Conservation (phyloP, 2,888 invertebrate genomes). For the Slavum lentiscoides region DNA sequence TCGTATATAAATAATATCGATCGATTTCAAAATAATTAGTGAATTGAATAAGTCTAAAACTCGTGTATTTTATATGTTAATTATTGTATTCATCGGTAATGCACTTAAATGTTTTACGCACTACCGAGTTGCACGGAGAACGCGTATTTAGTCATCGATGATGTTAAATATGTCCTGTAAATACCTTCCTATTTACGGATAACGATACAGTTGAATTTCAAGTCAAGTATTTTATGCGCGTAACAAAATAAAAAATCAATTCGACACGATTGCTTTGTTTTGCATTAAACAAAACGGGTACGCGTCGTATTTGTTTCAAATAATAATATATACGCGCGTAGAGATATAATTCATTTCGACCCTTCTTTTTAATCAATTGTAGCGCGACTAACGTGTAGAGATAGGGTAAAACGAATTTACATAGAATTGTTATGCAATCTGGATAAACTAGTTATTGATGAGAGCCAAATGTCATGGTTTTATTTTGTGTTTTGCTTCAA, state of each 20-base stretch:
- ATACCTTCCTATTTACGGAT: too few species aligned
- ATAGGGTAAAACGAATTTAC: slow-evolving; percentile 29
- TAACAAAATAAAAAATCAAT: background rate
- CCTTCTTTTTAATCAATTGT: slow-evolving; percentile 24
- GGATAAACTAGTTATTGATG: slow-evolving; percentile 31
- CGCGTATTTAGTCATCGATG: too few species aligned
- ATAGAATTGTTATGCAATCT: slow-evolving; percentile 21
- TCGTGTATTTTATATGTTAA: too few species aligned
- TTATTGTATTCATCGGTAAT: too few species aligned
- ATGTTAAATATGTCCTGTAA: too few species aligned
- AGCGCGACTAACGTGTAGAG: background rate
- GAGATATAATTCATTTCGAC: slow-evolving; percentile 11
- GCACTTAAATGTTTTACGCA: too few species aligned
- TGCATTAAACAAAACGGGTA: background rate
- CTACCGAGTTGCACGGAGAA: too few species aligned
- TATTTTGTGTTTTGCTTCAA: background rate
- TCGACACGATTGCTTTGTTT: background rate
- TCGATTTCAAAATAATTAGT: too few species aligned
- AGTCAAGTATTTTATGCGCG: too few species aligned
- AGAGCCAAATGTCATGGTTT: slow-evolving; percentile 2
- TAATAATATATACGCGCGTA: background rate
- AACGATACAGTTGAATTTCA: too few species aligned
- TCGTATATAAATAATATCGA: too few species aligned
- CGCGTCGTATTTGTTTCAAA: background rate
- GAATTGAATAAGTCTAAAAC: too few species aligned